Evolutionary conservation across 2,888 invertebrate genomes (phyloP), one percentile per base, ranked within the genome.

Genomic region (Drosophila ustulata): DNA sequence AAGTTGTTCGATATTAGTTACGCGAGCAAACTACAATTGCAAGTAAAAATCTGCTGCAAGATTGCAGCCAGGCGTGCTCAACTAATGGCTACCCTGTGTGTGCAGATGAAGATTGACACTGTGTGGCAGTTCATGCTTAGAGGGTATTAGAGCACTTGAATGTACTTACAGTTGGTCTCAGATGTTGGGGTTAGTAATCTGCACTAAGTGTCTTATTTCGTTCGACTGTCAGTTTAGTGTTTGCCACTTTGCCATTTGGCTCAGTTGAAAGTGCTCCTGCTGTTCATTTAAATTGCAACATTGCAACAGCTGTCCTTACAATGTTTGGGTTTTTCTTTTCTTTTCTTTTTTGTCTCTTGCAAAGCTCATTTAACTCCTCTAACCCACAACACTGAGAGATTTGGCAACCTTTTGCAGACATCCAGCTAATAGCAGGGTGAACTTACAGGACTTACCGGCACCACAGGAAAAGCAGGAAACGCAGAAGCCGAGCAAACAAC

Each of bases 241-340:
- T 32, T 64, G 18, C 28, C 47, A 45, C 50, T 47, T 32, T 57
- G 7, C 28, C 25, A 41, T 53, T 57, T 9, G 43, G 37, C 18
- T 57, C 7, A 23, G 26, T 8, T 13, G 7, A 41, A 5, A 26
- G 32, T 13, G 28, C 4, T 39, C 32, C 13, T 8, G 26, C 51
- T 32, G 28, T 37, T 66, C 26, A n/a, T 61, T 58, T 41, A 25
- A 49, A 53, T 50, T 59, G 67, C 74, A 59, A 30, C 37, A 59
- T 41, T 78, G 59, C 68, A 78, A 23, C 68, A 78, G 43, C 75
- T 74, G 75, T 37, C 43, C 34, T 30, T 57, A 37, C 37, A 37
- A 37, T 11, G 37, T n/a, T 37, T 11, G 37, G 23, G 28, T 7
- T 32, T 53, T 39, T 49, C 7, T n/a, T 34, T 39, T 49, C 7